Base-by-base conservation (phyloP, 1,140 invertebrate genomes). In the Helicoverpa armigera region DNA sequence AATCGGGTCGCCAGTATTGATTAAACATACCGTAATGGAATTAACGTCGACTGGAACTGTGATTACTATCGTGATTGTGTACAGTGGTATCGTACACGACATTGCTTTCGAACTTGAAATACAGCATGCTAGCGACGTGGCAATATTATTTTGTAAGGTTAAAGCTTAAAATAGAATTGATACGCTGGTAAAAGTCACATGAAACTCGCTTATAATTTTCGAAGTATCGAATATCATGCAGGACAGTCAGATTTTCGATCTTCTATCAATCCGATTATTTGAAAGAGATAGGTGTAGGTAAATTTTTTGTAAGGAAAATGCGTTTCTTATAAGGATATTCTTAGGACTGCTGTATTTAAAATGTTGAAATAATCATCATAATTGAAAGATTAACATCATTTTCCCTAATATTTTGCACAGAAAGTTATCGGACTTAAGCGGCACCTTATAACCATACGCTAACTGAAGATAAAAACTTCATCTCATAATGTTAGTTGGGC, bases 21-120 rank as follows among this genome's bases (percentile, higher is more conserved):
- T 81, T 76, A 81, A 76, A 81, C 67, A 72, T 72, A 54, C 7
- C 63, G 50, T 80, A 78, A 82, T 79, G 56, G 81, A 79, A 80
- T 73, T 65, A 78, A 51, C 31, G 35, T 56, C n/a, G 63, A 56
- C 50, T 61, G 63, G 56, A 70, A 60, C 69, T 67, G 35, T 56
- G 56, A 51, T 65, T 65, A 51, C 67, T 12, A 54, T 31, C 67
- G 16, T 69, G 65, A 51, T 69, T 50, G 50, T 54, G 67, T 70
- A 53, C 63, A 18, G 11, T 53, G 16, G 11, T 61, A 61, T 60
- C 50, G 31, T 14, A 77, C 48, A 65, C 60, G 61, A 50, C 43
- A 61, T 61, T 50, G 58, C 54, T 58, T 48, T 75, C 61, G 35
- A 75, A 48, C 43, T 56, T 75, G 35, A 48, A 58, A 60, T 58